Evolutionary conservation across 2,797 vertebrate genomes (phyloP), one percentile per base, ranked within the genome.

Genomic region (Vespertilio murinus): DNA sequence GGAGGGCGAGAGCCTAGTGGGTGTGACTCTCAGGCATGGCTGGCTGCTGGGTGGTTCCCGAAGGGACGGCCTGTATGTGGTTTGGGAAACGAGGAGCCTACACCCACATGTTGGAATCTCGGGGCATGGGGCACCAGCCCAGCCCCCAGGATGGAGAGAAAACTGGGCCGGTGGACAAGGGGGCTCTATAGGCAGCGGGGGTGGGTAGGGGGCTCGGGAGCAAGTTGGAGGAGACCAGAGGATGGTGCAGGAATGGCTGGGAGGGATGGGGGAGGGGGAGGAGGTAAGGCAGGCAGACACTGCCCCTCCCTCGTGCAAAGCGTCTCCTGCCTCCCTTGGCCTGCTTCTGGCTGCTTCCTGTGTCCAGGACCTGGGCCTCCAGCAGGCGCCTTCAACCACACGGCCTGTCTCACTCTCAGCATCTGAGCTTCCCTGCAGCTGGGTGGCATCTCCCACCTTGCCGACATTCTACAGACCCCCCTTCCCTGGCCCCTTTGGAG

Each of bases 131-230:
- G 30, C 81, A 11, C 40, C 49, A n/a, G 20, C 67, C 56, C 56
- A 61, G 28, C 28, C 59, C 59, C 59, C 5, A 5, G 2, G 2
- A 61, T 30, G 59, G 56, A 61, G 56, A 61, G 56, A 61, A 61
- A 61, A 64, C 30, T 1, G 2, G 14, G 30, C 13, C 14, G 6
- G 6, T 64, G 30, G 16, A 64, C 13, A 0, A 14, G 54, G 73
- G 14, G 8, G 28, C 1, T 28, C 9, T n/a, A n/a, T 4, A 61
- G 71, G 38, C 0, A 1, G 17, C 1, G 8, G 3, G 1, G 0
- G 6, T 11, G 20, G 0, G 18, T 8, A 17, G 49, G 6, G 56
- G n/a, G n/a, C n/a, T n/a, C n/a, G n/a, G 40, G 4, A 14, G 25
- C 56, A 30, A 61, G 56, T 61, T 61, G 56, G 56, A 30, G 56